Base-by-base conservation (phyloP, 2,888 invertebrate species). In the Pristionchus japonicus region DNA sequence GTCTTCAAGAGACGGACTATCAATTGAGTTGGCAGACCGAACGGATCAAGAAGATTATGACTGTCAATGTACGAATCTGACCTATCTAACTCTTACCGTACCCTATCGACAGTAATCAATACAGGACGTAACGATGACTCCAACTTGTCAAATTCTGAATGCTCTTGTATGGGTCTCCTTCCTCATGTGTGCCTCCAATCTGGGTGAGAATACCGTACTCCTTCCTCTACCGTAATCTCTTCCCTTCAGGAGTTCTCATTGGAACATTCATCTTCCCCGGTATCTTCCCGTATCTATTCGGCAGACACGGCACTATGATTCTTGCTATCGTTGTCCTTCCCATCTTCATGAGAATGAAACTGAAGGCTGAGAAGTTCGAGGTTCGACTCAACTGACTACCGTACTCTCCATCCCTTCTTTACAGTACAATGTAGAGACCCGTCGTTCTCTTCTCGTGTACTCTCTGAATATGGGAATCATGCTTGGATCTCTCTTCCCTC, bases 341-440 rank as follows among this genome's bases (percentile, higher is more conserved):
- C 31, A 70, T 70, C 70, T 70, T 70, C 70, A 70, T 70, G 70
- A 70, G 70, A 37, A 70, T 70, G 70, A 70, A 70, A 37, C 31
- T 70, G 70, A 70, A 70, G 70, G 31, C 31, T 31, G 34, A 70
- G 70, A 70, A 70, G 37, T 70, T 70, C 11, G 70, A 70, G 70
- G 70, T 70, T 13, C 34, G 70, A 37, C 70, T 37, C 70, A 70
- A 3, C 20, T 17, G 70, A 70, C 37, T 70, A 70, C 70, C 70
- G 70, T 70, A 70, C 17, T 37, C 67, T 20, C 37, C 34, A n/a
- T 37, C 34, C 13, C 13, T 3, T 37, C 4, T 11, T 37, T 70
- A 34, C 70, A 70, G 70, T 70, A 70, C 37, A 70, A 70, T 27
- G 70, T 70, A 27, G 34, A 70, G 17, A 70, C 70, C 34, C 70